phyloP scores from a whole-genome alignment of 2,888 invertebrate species.

The Morinoia aosen region DNA sequence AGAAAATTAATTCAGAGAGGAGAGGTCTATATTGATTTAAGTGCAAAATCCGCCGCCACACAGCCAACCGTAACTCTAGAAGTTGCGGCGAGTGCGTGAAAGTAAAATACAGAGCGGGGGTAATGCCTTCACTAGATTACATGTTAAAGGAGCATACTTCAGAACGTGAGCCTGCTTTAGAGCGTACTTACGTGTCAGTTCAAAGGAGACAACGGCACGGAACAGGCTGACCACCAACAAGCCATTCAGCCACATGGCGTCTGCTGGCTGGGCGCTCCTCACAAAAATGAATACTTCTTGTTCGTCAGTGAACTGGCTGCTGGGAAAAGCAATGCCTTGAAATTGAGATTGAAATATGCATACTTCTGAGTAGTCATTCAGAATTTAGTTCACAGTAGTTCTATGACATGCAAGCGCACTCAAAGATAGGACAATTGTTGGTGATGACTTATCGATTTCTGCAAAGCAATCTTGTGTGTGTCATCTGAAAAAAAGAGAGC shows the following conservation, averaged over 20 bases:
- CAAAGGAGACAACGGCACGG: background rate
- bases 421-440: background rate
- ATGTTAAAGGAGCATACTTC: background rate
- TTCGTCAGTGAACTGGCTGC: background rate
- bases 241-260: conserved; percentile 29
- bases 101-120: background rate
- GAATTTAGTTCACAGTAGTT: background rate
- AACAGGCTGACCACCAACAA: background rate
- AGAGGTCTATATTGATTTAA: too few relatives aligned
- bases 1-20: too few relatives aligned
- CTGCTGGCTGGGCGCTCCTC: background rate
- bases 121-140: background rate
- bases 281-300: background rate
- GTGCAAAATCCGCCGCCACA: too few relatives aligned
- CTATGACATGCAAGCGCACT: background rate
- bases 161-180: background rate
- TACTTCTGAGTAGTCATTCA: background rate
- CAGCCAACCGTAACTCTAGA: too few relatives aligned
- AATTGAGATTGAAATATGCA: background rate
- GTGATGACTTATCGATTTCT: background rate
- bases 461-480: background rate
- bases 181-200: conserved; percentile 1
- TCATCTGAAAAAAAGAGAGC: background rate
- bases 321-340: background rate
- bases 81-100: background rate